Percentiles rank a stretch among this genome's conserved stretches.
These are phyloP conservation scores for Acrocyrtus sp. DNA, from an alignment of 2,888 invertebrate species.

Conservation along the genomic window DNA sequence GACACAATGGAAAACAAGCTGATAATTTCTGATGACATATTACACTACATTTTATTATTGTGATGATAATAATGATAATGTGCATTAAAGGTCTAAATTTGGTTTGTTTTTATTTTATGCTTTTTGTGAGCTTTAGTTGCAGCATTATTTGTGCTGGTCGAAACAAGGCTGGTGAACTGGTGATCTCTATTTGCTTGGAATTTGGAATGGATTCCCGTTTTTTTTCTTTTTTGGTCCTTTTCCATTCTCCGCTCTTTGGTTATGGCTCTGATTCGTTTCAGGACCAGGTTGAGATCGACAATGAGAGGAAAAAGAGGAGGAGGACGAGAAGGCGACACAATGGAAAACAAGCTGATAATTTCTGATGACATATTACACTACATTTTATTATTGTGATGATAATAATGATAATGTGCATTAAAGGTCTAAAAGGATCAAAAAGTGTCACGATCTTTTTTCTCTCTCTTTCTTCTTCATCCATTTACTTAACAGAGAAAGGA, in stretches of 20 bases:
- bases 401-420: slow-evolving; percentile 25
- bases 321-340: slow-evolving; percentile 15
- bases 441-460: slow-evolving; percentile 17
- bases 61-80: slow-evolving; percentile 29
- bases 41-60: slow-evolving; percentile 13
- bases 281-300: slow-evolving; percentile 37
- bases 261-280: slow-evolving; percentile 40
- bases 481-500: no score
- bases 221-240: slow-evolving; percentile 1
- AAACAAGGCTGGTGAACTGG: not conserved
- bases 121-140: not conserved
- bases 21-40: slow-evolving; percentile 51
- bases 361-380: slow-evolving; percentile 43
- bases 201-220: not conserved
- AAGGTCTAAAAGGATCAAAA: slow-evolving; percentile 27
- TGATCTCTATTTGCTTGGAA: slow-evolving; percentile 4
- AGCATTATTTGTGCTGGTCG: not conserved
- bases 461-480: not conserved
- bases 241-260: no score
- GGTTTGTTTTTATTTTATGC: not conserved
- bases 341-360: slow-evolving; percentile 48
- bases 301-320: slow-evolving; percentile 21
- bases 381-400: slow-evolving; percentile 19
- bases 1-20: slow-evolving; percentile 42
- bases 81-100: slow-evolving; percentile 17